Percentiles rank a stretch among this genome's conserved stretches.
These are phyloP conservation scores for Mesodorylaimus sp. DNA, from an alignment of 2,888 invertebrate species.

Conservation along the genomic window DNA sequence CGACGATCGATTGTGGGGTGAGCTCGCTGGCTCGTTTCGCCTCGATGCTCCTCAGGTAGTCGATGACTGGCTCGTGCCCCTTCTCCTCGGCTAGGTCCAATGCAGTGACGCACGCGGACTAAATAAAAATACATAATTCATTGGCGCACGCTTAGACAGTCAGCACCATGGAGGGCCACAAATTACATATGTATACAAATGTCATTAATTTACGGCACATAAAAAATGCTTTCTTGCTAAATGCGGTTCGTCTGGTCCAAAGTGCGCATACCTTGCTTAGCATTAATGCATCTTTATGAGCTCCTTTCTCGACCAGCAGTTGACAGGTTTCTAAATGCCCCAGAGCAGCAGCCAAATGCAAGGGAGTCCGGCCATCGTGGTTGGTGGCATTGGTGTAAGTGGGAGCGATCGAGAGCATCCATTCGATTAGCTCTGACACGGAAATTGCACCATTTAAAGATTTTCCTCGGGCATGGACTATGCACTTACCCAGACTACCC, in stretches of 20 bases:
- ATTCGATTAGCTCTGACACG: slow-evolving; percentile 53
- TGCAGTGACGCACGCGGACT: slow-evolving; percentile 1
- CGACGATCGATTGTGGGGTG: too few relatives aligned
- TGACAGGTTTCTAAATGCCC: slow-evolving; percentile 85
- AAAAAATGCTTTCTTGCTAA: too few relatives aligned
- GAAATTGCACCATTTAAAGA: not conserved
- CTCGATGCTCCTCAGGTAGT: not conserved
- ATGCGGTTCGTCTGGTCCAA: too few relatives aligned
- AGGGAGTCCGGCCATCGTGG: slow-evolving; percentile 71
- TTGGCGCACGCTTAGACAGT: not conserved
- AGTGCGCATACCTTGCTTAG: slow-evolving; percentile 13
- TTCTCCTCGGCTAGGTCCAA: slow-evolving; percentile 11
- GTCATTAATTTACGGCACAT: too few relatives aligned
- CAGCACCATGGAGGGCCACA: too few relatives aligned
- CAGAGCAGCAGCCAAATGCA: slow-evolving; percentile 80
- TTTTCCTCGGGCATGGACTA: not conserved
- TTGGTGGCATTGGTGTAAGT: slow-evolving; percentile 64
- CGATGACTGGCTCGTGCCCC: not conserved
- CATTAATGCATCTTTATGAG: slow-evolving; percentile 21
- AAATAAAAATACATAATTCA: not conserved
- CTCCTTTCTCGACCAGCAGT: slow-evolving; percentile 34
- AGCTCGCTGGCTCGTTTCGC: not conserved
- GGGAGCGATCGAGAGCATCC: slow-evolving; percentile 63
- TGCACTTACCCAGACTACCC: slow-evolving; percentile 47
- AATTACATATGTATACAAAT: too few relatives aligned